Percentiles rank a stretch among this genome's conserved stretches.
phyloP scores from a whole-genome alignment of 2,888 invertebrate species.

The Synanthedon myopaeformis region DNA sequence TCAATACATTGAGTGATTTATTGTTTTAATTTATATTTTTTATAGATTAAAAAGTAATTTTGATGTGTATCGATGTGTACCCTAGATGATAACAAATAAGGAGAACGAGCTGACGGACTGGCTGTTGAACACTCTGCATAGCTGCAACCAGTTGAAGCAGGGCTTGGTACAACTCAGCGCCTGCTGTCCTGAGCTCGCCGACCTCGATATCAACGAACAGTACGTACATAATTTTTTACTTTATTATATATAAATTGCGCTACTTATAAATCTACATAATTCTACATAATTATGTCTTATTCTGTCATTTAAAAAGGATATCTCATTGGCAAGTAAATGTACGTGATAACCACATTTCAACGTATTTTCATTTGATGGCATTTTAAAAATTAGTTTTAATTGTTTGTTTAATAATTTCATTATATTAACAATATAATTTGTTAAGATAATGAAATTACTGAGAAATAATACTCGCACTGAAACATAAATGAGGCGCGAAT shows the following conservation, averaged over 20 bases:
- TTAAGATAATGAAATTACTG: no score
- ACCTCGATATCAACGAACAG: background rate
- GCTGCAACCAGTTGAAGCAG: background rate
- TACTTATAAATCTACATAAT: background rate
- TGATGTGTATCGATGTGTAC: background rate
- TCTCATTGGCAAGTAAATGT: no score
- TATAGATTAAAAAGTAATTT: no score
- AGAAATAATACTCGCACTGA: no score
- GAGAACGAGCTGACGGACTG: background rate
- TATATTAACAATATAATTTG: no score
- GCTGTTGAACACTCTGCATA: background rate
- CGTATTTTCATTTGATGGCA: no score
- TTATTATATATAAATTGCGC: background rate
- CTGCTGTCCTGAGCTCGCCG: background rate
- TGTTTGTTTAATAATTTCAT: no score
- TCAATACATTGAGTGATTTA: no score
- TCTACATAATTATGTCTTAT: background rate
- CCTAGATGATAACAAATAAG: background rate
- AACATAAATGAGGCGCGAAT: no score
- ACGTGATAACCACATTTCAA: no score
- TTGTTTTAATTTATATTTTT: no score
- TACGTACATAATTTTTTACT: background rate
- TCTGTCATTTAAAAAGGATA: background rate
- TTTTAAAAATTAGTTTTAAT: no score
- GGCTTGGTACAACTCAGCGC: background rate